These are phyloP conservation scores for Auanema sp. DNA, from an alignment of 2,888 invertebrate species.

Conservation along the genomic window DNA sequence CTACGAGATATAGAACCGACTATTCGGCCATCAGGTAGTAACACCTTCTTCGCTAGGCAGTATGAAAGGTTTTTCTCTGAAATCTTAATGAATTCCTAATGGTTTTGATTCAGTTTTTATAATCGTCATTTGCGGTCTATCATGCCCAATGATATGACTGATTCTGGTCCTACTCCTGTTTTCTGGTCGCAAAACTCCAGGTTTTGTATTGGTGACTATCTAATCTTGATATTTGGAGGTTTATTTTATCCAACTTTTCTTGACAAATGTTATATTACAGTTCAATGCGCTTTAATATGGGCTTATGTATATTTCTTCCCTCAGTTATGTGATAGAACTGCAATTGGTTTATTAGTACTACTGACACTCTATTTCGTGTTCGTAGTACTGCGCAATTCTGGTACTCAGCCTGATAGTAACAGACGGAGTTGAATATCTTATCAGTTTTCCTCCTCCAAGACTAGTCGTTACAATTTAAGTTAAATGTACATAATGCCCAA, in stretches of 20 bases:
- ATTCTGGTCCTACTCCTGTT: slow-evolving; percentile 19
- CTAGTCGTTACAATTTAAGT: no score
- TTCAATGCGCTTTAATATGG: slow-evolving; percentile 28
- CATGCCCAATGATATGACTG: slow-evolving; percentile 17
- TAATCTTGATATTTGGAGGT: slow-evolving; percentile 34
- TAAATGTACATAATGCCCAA: no score
- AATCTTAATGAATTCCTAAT: neutral
- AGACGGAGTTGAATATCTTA: no score
- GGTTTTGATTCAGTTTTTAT: slow-evolving; percentile 15
- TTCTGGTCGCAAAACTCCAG: neutral
- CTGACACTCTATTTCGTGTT: slow-evolving; percentile 35
- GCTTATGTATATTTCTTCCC: slow-evolving; percentile 35
- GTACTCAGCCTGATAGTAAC: neutral
- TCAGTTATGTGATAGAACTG: slow-evolving; percentile 29
- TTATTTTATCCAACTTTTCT: neutral
- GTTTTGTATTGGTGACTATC: slow-evolving; percentile 17
- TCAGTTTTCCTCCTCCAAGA: no score
- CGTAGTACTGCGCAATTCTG: slow-evolving; percentile 20
- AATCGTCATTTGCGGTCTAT: slow-evolving; percentile 18
- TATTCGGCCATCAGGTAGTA: slow-evolving; percentile 4
- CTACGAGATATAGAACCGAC: neutral
- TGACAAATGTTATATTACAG: slow-evolving; percentile 20
- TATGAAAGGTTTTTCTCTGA: slow-evolving; percentile 2
- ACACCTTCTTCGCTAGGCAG: slow-evolving; percentile 3
- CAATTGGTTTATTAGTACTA: slow-evolving; percentile 23